Conservation (phyloP, 2,888 invertebrate genomes). For the Amblyjoppa fuscipennis region DNA sequence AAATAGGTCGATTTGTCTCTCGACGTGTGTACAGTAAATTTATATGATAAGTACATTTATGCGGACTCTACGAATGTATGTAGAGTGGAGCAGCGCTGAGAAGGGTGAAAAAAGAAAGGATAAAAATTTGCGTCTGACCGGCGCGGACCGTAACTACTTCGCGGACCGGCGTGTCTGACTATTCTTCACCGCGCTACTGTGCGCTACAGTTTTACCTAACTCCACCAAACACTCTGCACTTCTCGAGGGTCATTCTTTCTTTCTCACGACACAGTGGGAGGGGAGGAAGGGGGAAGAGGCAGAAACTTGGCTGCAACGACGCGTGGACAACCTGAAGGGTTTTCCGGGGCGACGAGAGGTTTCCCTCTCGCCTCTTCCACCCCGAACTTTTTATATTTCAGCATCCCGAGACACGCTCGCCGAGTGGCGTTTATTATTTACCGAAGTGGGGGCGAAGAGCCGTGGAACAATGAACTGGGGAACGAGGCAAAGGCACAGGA, state of each 20-base stretch:
- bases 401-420: slow-evolving; percentile 62
- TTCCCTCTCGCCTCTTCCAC: slow-evolving; percentile 20
- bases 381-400: slow-evolving; percentile 63
- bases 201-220: slow-evolving; percentile 49
- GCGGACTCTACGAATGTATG: neutral
- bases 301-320: slow-evolving; percentile 38
- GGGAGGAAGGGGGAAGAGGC: neutral
- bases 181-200: slow-evolving; percentile 48
- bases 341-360: slow-evolving; percentile 24
- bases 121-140: slow-evolving; percentile 49
- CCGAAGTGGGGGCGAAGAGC: slow-evolving; percentile 59
- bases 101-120: slow-evolving; percentile 1
- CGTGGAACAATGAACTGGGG: slow-evolving; percentile 69
- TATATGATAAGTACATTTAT: no score
- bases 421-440: slow-evolving; percentile 80
- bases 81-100: neutral
- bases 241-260: slow-evolving; percentile 57
- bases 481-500: slow-evolving; percentile 36
- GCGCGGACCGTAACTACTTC: slow-evolving; percentile 57
- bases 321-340: slow-evolving; percentile 44
- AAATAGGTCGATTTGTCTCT: neutral
- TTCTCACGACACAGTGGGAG: slow-evolving; percentile 30
- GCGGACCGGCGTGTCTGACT: slow-evolving; percentile 58
- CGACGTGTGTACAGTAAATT: neutral
- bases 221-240: slow-evolving; percentile 62